Evolutionary conservation across 2,888 invertebrate genomes (phyloP), one percentile per base, ranked within the genome.

Genomic region (Caenorhabditis doughertyi): DNA sequence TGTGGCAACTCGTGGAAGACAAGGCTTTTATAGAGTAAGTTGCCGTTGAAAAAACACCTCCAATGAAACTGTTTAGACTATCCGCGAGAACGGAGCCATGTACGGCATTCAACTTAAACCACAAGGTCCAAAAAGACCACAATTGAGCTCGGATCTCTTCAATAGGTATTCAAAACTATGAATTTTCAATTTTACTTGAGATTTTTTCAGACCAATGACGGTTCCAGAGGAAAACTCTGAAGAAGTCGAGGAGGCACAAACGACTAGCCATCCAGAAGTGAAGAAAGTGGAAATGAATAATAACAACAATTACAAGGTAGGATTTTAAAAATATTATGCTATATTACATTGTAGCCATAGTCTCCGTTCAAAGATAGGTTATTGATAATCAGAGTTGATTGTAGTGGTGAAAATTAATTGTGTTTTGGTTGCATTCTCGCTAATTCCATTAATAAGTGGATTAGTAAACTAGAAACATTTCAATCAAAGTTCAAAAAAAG

Each of bases 1-100:
- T 71, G 89, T 91, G 16, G 88, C 87, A 13, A 91, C 91, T 16
- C 84, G 89, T 11, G 91, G 91, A 49, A 79, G 89, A 55, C 85
- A 87, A 67, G 91, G 91, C 8, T 91, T 89, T 81, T 91, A 91
- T 74, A 83, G 88, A 85, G 90, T 90, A 25, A 44, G 88, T 62
- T 25, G 5, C 39, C 13, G 13, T 60, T 25, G 3, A 18, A 47
- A 5, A n/a, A 11, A 23, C 3, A 32, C 5, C 13, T 47, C 13
- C 5, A 29, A 39, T 42, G 2, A n/a, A 44, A n/a, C n/a, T 35
- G 81, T 88, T 51, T 70, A 89, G 90, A 88, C 86, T 18, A 89
- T 90, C 56, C 87, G 89, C n/a, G 87, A 86, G 53, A 88, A 88
- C 51, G 90, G 89, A 9, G 84, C 85, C 8, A 88, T 89, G 79